Conservation (phyloP, 2,113 vertebrate species). For the Daphoenositta chrysoptera region DNA sequence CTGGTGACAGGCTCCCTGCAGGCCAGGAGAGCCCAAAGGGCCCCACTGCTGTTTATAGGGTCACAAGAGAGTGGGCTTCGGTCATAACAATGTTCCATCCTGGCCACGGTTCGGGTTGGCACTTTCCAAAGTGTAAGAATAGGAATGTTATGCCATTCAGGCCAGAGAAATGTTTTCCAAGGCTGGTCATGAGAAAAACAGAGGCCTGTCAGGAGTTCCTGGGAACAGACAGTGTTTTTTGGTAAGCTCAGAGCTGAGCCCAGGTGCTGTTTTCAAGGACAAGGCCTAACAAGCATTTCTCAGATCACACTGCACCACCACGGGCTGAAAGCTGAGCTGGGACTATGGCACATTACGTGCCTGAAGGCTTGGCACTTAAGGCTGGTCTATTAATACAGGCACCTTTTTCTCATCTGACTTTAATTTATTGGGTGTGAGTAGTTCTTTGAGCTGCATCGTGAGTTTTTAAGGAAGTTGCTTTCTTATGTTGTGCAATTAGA, state of each 20-base stretch:
- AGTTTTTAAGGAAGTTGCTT: constrained; percentile 23
- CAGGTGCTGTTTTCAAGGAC: background rate
- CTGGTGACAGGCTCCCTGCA: accelerated
- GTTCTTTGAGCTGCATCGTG: background rate
- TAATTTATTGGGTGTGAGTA: background rate
- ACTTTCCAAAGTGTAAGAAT: background rate
- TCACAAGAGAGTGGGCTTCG: background rate
- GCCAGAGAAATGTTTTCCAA: background rate
- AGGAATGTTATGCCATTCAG: background rate
- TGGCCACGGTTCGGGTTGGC: background rate
- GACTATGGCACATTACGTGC: background rate
- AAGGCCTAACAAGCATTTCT: background rate
- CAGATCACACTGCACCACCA: background rate
- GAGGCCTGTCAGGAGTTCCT: background rate
- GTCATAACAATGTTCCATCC: background rate
- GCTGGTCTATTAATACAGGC: background rate
- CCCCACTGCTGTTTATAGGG: background rate
- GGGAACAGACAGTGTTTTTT: background rate
- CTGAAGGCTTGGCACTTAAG: background rate
- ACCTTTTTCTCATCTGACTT: background rate
- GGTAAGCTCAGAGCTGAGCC: background rate
- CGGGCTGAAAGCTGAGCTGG: background rate
- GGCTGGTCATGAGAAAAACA: background rate
- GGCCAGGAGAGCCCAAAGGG: background rate
- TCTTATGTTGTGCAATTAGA: background rate